Evolutionary conservation across 2,888 invertebrate species (phyloP), one percentile per base, ranked within the genome.

Genomic region (Agrotis ipsilon): DNA sequence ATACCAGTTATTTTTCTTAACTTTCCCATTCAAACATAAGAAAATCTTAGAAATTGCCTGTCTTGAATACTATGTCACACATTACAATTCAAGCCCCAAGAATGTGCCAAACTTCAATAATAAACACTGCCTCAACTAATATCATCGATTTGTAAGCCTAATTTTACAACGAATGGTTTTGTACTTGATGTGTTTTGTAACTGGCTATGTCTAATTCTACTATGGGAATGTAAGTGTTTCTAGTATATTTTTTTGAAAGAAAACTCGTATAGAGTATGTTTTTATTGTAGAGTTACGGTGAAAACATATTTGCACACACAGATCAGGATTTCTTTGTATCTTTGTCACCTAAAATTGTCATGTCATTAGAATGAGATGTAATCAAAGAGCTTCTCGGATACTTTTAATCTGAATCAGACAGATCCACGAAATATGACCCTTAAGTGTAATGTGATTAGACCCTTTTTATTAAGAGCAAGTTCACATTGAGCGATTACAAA

Each of bases 151-250:
- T 32, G 21, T 64, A 66, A 71, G 75, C 70, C 77, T 77, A 70
- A 67, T 72, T 80, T 82, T 59, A 82, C 82, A 82, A 80, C 74
- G 82, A 82, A 80, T 67, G 19, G 21, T 74, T 60, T 72, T 72
- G 13, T 64, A 72, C 32, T 60, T 62, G 7, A 46, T 43, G 65
- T 63, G 64, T 72, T 67, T 72, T 58, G 46, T 49, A 64, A 48
- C 49, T 60, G 54, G 3, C 4, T 58, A 7, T 61, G 45, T n/a
- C 21, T 48, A n/a, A 16, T 55, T 32, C n/a, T 55, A 32, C 18
- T 49, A 18, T 24, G 32, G 1, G 13, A 51, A 59, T 45, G 0
- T 46, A 54, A 18, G 16, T 46, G 18, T 52, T 16, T 58, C 32
- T 46, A 6, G 0, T 14, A 19, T 19, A 14, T 3, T 32, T 55